Base-by-base conservation (phyloP, 2,888 invertebrate species). In the Entomobrya multifasciata region DNA sequence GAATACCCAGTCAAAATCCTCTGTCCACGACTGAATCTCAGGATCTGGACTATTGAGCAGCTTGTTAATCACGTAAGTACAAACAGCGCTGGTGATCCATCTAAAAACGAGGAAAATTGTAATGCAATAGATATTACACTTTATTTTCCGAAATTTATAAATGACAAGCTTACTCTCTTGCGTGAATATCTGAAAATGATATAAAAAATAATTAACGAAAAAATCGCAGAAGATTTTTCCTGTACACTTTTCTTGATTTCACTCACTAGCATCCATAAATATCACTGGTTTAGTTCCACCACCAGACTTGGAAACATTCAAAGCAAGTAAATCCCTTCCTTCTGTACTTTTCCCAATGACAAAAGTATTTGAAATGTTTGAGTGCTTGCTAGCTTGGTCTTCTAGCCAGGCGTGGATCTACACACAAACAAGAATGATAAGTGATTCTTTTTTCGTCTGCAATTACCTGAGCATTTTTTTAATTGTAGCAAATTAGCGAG, bases 61-160 rank as follows among this genome's bases (percentile, higher is more conserved):
- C 92, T 95, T 94, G 90, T 96, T 95, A 20, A 96, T 94, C 72
- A 96, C 94, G 93, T 94, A 95, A 0, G 95, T 94, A 0, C 94
- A 94, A 0, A 95, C 94, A 0, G 96, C 95, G 0, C 95, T 95
- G 0, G 95, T 94, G 22, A 96, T 95, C 96, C 96, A 96, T 92
- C 86, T 86, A 36, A 57, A 17, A 20, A 20, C 20, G 8, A 3
- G 0, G 8, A 30, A 49, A 49, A n/a, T 20, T 72, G n/a, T 49
- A 49, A 72, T 27, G 13, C 13, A n/a, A 13, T 27, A 10, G 36
- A 60, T 27, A 60, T 60, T 60, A 13, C 11, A 2, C 3, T 25
- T 47, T 25, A 27, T 76, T 83, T 76, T 52, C n/a, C 36, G 25
- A 55, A 36, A 36, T 27, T 15, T 65, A 22, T 11, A 72, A n/a